Evolutionary conservation across 2,888 invertebrate genomes (phyloP).

Genomic region (Actias luna): DNA sequence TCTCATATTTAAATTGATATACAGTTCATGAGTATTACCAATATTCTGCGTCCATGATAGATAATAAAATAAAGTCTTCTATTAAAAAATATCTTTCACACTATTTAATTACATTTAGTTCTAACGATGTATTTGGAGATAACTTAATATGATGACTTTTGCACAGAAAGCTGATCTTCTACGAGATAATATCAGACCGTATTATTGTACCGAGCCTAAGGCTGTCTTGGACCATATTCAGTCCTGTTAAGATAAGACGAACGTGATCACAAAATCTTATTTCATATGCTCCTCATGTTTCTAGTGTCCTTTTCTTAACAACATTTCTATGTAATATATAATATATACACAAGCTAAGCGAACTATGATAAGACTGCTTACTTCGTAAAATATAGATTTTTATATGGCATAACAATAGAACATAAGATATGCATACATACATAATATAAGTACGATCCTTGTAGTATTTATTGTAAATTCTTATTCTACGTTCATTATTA

Average conservation of each 20-base stretch:
- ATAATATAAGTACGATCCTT: too few species aligned
- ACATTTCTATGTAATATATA: not conserved
- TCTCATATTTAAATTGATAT: too few species aligned
- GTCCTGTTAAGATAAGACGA: constrained; percentile 8
- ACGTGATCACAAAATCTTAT: constrained; percentile 4
- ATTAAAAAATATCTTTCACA: not conserved
- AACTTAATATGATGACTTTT: not conserved
- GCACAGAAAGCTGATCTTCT: not conserved
- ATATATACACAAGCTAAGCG: not conserved
- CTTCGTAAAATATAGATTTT: too few species aligned
- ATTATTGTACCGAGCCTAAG: not conserved
- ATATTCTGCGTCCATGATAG: too few species aligned
- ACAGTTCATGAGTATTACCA: too few species aligned
- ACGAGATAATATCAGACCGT: not conserved
- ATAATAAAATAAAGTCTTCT: not conserved
- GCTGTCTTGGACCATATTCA: constrained; percentile 13
- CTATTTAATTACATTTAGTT: too few species aligned
- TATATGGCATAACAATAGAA: too few species aligned
- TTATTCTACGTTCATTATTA: too few species aligned
- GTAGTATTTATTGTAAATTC: too few species aligned
- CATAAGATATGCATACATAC: too few species aligned
- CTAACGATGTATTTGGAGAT: not conserved
- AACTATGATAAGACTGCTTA: not conserved
- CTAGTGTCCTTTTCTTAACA: not conserved
- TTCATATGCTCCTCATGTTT: not conserved